These are phyloP conservation scores for Frankliniella intonsa DNA, from an alignment of 2,888 invertebrate genomes.

Conservation along the genomic window DNA sequence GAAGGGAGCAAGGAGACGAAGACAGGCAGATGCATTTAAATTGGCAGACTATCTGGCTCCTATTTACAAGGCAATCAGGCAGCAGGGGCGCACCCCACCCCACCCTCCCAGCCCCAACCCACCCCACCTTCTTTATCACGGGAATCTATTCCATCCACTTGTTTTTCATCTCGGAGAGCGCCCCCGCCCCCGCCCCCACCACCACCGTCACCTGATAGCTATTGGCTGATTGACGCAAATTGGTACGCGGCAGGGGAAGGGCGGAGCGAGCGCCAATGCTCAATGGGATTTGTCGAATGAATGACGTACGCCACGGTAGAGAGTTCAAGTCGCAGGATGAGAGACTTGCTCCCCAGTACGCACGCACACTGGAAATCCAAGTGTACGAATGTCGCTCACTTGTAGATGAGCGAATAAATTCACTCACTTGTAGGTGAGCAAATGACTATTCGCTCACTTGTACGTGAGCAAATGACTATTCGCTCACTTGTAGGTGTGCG, in stretches of 20 bases:
- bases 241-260: background rate
- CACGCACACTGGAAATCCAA: too few relatives aligned
- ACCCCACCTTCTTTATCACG: background rate
- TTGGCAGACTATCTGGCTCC: conserved; percentile 10
- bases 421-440: too few relatives aligned
- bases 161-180: background rate
- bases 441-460: too few relatives aligned
- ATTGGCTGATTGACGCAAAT: conserved; percentile 16
- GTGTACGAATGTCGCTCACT: too few relatives aligned
- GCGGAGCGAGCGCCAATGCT: too few relatives aligned
- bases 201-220: background rate
- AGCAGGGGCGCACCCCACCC: background rate
- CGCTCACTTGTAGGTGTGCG: too few relatives aligned
- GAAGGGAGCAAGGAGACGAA: background rate
- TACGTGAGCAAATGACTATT: too few relatives aligned
- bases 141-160: conserved; percentile 19
- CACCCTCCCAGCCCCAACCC: background rate
- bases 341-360: too few relatives aligned
- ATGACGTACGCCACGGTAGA: too few relatives aligned
- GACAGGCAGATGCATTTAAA: conserved; percentile 10
- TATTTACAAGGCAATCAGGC: background rate
- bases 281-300: too few relatives aligned
- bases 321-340: too few relatives aligned
- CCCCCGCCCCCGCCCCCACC: background rate
- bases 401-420: too few relatives aligned